phyloP scores from a whole-genome alignment of 2,113 vertebrate species.

The Herpailurus yagouaroundi region DNA sequence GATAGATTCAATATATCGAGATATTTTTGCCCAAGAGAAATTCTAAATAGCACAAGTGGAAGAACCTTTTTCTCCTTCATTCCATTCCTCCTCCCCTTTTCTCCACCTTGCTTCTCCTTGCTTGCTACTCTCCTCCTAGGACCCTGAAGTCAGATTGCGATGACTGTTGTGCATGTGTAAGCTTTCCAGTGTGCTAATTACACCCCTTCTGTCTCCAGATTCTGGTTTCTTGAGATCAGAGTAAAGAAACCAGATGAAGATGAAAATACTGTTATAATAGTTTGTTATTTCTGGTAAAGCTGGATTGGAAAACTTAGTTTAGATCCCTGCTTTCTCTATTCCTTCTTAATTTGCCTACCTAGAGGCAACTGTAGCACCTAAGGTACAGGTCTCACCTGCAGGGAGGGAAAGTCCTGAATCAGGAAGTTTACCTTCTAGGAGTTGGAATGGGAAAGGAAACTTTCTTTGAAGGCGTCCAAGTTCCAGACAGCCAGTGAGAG shows the following conservation, averaged over 20 bases:
- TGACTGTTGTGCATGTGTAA: background rate
- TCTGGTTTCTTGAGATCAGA: background rate
- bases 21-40: background rate
- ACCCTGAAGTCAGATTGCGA: background rate
- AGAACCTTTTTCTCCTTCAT: background rate
- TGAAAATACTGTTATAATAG: background rate
- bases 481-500: background rate
- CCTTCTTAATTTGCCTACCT: background rate
- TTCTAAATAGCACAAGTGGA: background rate
- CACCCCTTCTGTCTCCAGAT: background rate
- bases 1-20: background rate
- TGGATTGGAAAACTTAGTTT: background rate
- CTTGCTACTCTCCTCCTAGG: background rate
- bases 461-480: background rate
- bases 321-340: background rate
- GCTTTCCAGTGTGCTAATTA: background rate
- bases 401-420: background rate
- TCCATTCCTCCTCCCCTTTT: background rate
- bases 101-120: background rate
- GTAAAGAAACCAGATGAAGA: background rate
- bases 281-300: constrained; percentile 21
- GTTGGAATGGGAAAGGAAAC: background rate
- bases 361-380: background rate
- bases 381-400: background rate
- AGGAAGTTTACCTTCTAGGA: background rate